Evolutionary conservation across 2,888 invertebrate genomes (phyloP), one percentile per base, ranked within the genome.

Genomic region (Torymus auratus): DNA sequence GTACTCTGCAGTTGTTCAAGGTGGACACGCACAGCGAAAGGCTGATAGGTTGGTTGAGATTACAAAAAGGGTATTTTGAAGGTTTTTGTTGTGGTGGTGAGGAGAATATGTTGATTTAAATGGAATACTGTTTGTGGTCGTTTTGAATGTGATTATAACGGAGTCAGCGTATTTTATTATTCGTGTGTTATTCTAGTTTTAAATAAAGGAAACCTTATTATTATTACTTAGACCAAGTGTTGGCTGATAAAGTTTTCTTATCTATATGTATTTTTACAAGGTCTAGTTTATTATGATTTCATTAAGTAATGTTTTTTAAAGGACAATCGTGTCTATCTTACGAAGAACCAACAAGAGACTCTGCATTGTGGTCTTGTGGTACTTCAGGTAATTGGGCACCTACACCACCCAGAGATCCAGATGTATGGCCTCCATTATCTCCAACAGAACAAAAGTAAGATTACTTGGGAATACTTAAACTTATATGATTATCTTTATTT

Each of bases 371-470:
- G 96, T 94, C 92, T 11, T 92, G 93, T 81, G 89, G 91, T 72
- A 90, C 93, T 83, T 93, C 94, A 80, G 92, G 93, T 86, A 90
- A 92, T 2, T 93, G 93, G 92, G 91, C 91, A 53, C 91, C 86
- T 1, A 69, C 91, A 14, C 89, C 91, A 41, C 86, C 93, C 86
- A 92, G 94, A 83, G 96, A 96, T 91, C 96, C 96, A 58, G 95
- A 95, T 90, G 95, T 97, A 2, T 98, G 98, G 98, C 96, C 97
- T 7, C 94, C 95, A n/a, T 95, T 96, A 82, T 95, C 95, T 77
- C 95, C 94, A 77, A 94, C 94, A 2, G 95, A 95, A 89, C 96
- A 96, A 92, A 95, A 94, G 94, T 93, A 88, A 73, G 15, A 23
- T 17, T n/a, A 58, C 1, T 50, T 56, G 15, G 5, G 11, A 2